Conservation (phyloP, 2,888 invertebrate species). For the Pristionchus entomophagus region DNA sequence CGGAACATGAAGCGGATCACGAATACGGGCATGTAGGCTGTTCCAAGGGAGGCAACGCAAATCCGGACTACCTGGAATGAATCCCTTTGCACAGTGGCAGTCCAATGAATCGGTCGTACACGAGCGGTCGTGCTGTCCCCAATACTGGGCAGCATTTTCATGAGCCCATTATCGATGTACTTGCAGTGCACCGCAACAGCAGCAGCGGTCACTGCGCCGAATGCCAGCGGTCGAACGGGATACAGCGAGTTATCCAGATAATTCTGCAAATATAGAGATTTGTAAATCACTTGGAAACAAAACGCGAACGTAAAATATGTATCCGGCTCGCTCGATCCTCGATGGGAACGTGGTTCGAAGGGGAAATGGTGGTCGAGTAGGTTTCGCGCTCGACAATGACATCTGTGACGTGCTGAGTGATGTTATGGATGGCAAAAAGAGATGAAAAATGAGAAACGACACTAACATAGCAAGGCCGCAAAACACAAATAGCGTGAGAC, state of each 20-base stretch:
- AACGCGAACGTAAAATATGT: constrained; percentile 25
- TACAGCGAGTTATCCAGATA: constrained; percentile 41
- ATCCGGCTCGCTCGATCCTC: constrained; percentile 19
- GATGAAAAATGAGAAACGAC: too few relatives aligned
- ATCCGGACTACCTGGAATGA: not conserved
- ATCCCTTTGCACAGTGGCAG: not conserved
- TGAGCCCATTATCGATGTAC: not conserved
- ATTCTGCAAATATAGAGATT: constrained; percentile 6
- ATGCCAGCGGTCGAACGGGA: constrained; percentile 16
- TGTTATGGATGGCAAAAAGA: too few relatives aligned
- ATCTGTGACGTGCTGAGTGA: too few relatives aligned
- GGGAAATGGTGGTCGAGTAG: not conserved
- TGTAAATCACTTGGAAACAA: not conserved
- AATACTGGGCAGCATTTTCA: not conserved
- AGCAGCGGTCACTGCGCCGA: not conserved
- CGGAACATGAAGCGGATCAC: constrained; percentile 59
- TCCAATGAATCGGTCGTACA: not conserved
- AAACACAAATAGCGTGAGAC: too few relatives aligned
- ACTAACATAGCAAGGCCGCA: too few relatives aligned
- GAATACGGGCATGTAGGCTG: constrained; percentile 59
- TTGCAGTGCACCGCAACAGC: not conserved
- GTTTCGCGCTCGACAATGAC: not conserved
- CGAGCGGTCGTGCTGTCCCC: not conserved
- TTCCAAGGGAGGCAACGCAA: constrained; percentile 49
- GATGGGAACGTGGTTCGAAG: constrained; percentile 31